These are phyloP conservation scores for Hylia prasina DNA, from an alignment of 2,113 vertebrate species.

Conservation along the genomic window DNA sequence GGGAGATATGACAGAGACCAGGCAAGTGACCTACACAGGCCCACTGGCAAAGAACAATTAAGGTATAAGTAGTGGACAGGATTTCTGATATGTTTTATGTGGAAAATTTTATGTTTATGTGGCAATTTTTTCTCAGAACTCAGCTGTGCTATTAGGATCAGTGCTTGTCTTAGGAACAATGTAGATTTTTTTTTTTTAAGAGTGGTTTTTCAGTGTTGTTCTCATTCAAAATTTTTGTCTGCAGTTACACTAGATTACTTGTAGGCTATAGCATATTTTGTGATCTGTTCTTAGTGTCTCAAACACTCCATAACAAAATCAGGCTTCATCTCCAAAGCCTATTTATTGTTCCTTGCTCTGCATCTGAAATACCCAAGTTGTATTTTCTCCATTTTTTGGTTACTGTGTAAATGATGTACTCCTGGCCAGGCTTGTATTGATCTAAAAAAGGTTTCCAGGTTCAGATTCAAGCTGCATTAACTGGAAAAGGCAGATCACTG, in stretches of 20 bases:
- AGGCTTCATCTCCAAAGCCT: neutral
- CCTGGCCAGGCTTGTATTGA: constrained; percentile 18
- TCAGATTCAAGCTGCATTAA: constrained; percentile 50
- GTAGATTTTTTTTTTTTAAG: neutral
- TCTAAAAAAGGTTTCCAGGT: constrained; percentile 40
- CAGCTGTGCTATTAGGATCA: neutral
- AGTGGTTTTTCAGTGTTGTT: neutral
- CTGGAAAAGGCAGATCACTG: constrained; percentile 1
- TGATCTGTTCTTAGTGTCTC: neutral
- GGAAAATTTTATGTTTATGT: neutral
- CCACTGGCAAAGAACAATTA: neutral
- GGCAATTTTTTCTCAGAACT: neutral
- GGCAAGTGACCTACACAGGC: neutral
- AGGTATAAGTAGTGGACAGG: neutral
- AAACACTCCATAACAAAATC: neutral
- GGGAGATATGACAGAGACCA: neutral
- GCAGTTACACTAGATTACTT: neutral
- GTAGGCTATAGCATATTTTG: neutral
- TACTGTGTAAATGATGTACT: neutral
- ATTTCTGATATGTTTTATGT: neutral
- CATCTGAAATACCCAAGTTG: neutral
- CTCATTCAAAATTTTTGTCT: neutral
- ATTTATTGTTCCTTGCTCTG: neutral
- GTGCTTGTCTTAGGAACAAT: neutral
- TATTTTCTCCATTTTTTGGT: neutral